phyloP scores from a whole-genome alignment of 92 coral and sea anemone genomes.

The Phymanthus crucifer region DNA sequence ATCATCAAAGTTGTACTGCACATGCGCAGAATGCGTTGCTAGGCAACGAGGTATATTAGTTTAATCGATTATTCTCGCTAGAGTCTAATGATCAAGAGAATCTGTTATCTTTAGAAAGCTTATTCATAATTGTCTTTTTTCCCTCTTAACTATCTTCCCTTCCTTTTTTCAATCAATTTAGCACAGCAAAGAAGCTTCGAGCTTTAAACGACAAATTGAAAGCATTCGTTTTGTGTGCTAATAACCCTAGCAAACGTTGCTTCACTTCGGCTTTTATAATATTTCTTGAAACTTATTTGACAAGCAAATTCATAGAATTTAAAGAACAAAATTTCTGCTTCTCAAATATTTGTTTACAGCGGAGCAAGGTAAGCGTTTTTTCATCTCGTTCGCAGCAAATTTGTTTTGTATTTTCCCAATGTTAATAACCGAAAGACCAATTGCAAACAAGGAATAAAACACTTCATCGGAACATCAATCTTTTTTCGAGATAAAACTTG shows the following conservation, averaged over 20 bases:
- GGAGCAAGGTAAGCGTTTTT: not conserved
- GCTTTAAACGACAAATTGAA: not conserved
- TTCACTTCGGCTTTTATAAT: no score
- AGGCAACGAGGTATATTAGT: not conserved
- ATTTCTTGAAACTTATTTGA: no score
- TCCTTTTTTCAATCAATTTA: not conserved
- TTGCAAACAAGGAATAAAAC: not conserved
- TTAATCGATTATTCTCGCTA: no score
- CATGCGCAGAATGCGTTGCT: not conserved
- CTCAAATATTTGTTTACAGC: not conserved
- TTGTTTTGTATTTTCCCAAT: not conserved
- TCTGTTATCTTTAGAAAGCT: not conserved
- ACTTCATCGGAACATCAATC: not conserved
- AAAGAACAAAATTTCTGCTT: not conserved
- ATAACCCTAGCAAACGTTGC: not conserved
- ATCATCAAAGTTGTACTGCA: not conserved
- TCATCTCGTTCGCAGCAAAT: not conserved
- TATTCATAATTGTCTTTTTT: not conserved
- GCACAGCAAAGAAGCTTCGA: not conserved
- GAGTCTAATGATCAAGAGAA: not conserved
- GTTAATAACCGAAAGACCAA: not conserved
- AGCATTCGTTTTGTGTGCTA: not conserved
- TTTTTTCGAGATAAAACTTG: not conserved
- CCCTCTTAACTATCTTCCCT: not conserved
- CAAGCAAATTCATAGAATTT: not conserved